These are phyloP conservation scores for Clamator glandarius DNA, from an alignment of 2,797 vertebrate genomes.

Conservation along the genomic window DNA sequence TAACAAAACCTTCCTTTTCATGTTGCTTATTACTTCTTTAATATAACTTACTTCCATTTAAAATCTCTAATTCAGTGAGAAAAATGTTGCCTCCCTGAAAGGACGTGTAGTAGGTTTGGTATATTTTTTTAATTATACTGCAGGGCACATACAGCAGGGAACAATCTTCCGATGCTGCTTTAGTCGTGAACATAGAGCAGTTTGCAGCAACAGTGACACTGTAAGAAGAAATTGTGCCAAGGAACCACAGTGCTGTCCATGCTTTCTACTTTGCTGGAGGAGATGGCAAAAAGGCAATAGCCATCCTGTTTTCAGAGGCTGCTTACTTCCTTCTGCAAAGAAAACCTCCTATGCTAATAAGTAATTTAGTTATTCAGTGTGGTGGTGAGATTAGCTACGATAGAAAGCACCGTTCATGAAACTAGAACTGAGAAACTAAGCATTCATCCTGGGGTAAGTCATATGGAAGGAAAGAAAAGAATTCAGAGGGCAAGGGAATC, in stretches of 20 bases:
- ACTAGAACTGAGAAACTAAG: not conserved
- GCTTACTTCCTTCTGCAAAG: not conserved
- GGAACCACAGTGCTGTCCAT: not conserved
- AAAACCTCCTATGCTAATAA: not conserved
- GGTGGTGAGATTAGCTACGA: not conserved
- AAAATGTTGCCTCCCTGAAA: not conserved
- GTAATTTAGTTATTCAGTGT: not conserved
- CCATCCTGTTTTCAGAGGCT: not conserved
- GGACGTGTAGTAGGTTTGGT: fast-evolving
- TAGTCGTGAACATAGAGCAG: not conserved
- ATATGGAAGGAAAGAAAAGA: not conserved
- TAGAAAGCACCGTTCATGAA: not conserved
- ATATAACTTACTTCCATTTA: not conserved
- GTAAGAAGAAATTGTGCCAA: not conserved
- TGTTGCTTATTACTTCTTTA: not conserved
- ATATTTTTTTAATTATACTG: not conserved
- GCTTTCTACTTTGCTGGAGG: not conserved
- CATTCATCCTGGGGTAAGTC: not conserved
- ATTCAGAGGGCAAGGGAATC: not conserved
- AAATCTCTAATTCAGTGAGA: not conserved
- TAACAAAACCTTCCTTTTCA: not conserved
- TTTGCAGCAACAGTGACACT: not conserved
- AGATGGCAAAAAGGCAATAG: not conserved
- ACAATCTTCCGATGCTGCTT: not conserved
- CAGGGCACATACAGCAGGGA: not conserved